Conservation (phyloP, 1,140 invertebrate genomes). For the Brachionus sp. region DNA sequence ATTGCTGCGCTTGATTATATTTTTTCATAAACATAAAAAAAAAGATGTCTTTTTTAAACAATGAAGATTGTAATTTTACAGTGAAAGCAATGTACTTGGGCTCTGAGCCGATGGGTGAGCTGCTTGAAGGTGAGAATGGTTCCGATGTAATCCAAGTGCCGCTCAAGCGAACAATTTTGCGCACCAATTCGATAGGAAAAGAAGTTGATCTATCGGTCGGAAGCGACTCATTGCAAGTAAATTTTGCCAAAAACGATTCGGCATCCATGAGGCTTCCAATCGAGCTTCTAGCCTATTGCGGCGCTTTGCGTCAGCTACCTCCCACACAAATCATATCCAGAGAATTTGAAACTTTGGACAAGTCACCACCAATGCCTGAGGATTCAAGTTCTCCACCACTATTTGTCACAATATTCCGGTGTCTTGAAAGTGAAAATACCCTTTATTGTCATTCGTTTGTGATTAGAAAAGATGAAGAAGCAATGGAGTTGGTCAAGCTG, state of each 20-base stretch:
- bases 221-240: not conserved
- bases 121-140: constrained; percentile 24
- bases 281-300: not conserved
- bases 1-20: not conserved
- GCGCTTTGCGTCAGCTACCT: not conserved
- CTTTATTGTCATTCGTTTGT: constrained; percentile 42
- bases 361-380: not conserved
- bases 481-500: constrained; percentile 38
- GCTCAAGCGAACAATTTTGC: not conserved
- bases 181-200: constrained; percentile 16
- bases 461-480: constrained; percentile 23
- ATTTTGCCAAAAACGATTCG: not conserved
- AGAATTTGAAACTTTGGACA: constrained; percentile 41
- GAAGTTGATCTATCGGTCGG: not conserved
- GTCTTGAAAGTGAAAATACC: constrained; percentile 34
- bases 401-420: constrained; percentile 37
- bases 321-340: not conserved
- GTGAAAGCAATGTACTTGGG: constrained; percentile 32
- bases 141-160: constrained; percentile 43
- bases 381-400: not conserved
- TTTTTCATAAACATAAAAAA: not conserved
- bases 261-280: not conserved
- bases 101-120: constrained; percentile 35
- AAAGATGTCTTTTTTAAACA: constrained; percentile 21
- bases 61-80: not conserved